A percentile compares a stretch with the other conserved stretches of the same genome.
These are phyloP conservation scores for Hippocampus comes DNA, from an alignment of 2,113 vertebrate species.

Conservation along the genomic window DNA sequence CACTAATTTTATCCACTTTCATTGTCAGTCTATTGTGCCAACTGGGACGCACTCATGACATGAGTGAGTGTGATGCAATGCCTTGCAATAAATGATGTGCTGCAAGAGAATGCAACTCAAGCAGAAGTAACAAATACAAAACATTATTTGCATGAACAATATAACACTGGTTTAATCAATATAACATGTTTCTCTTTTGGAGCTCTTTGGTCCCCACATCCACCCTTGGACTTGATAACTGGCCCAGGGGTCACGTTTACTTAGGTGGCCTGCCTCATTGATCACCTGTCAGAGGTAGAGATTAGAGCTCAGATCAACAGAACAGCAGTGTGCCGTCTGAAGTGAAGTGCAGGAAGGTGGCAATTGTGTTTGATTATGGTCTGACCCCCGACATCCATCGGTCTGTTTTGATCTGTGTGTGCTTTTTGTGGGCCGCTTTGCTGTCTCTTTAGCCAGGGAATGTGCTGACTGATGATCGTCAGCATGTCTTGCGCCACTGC, in stretches of 20 bases:
- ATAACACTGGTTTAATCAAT: background rate
- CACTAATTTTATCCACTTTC: constrained; percentile 34
- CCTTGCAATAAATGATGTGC: constrained; percentile 39
- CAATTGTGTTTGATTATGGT: constrained; percentile 27
- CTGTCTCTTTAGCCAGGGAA: constrained; percentile 18
- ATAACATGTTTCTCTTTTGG: background rate
- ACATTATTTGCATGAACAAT: background rate
- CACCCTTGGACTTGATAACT: constrained; percentile 23
- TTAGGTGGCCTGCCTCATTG: constrained; percentile 37
- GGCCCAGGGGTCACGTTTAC: constrained; percentile 19
- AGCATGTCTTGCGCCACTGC: background rate
- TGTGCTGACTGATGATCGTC: constrained; percentile 11
- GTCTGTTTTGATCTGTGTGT: constrained; percentile 16
- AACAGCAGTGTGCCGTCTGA: constrained; percentile 27
- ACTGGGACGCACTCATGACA: constrained; percentile 23
- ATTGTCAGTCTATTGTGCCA: constrained; percentile 38
- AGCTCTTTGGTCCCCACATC: background rate
- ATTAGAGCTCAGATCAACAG: constrained; percentile 46
- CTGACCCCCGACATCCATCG: constrained; percentile 23
- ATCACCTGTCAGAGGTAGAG: constrained; percentile 45
- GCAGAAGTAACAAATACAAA: background rate
- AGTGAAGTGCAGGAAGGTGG: constrained; percentile 21
- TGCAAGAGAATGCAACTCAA: constrained; percentile 39
- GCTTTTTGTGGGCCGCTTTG: background rate
- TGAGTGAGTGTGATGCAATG: constrained; percentile 50